Conservation (phyloP, 1,140 invertebrate genomes). For the Drosophila parvula region DNA sequence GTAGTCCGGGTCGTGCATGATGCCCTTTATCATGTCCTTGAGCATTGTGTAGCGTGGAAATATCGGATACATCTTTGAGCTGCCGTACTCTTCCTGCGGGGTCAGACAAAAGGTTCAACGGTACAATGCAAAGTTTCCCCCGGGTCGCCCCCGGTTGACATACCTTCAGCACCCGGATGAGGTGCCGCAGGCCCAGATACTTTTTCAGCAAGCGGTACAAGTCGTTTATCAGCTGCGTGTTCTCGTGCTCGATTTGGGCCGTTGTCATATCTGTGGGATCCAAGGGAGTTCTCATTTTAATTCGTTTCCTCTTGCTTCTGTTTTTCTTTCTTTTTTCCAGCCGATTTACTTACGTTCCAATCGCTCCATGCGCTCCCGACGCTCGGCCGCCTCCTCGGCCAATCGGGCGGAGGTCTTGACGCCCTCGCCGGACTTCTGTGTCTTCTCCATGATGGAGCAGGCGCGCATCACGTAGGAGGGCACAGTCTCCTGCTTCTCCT, state of each 20-base stretch:
- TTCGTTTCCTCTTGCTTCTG: neutral
- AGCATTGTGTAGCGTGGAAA: conserved; percentile 96
- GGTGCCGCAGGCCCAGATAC: conserved; percentile 93
- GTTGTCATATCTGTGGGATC: conserved; percentile 91
- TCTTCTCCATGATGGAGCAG: conserved; percentile 95
- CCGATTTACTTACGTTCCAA: conserved; percentile 89
- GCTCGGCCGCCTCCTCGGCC: conserved; percentile 92
- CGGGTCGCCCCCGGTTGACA: conserved; percentile 46
- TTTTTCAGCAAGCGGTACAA: conserved; percentile 95
- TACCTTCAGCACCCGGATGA: conserved; percentile 95
- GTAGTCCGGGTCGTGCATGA: conserved; percentile 96
- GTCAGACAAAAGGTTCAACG: conserved; percentile 9
- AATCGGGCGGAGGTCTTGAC: conserved; percentile 93
- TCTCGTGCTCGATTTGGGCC: conserved; percentile 95
- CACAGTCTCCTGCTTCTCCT: conserved; percentile 95
- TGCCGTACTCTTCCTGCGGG: conserved; percentile 92
- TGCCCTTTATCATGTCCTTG: conserved; percentile 97
- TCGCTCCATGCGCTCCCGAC: conserved; percentile 92
- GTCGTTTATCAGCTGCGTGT: conserved; percentile 97
- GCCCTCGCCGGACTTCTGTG: conserved; percentile 94
- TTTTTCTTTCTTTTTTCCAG: neutral
- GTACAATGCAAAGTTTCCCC: conserved; percentile 32
- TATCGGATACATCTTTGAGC: conserved; percentile 95
- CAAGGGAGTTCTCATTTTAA: conserved; percentile 5
- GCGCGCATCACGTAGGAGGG: conserved; percentile 95